Percentiles rank a stretch among this genome's conserved stretches.
These are phyloP conservation scores for Cynocephalus volans DNA, from an alignment of 2,113 vertebrate genomes.

Conservation along the genomic window DNA sequence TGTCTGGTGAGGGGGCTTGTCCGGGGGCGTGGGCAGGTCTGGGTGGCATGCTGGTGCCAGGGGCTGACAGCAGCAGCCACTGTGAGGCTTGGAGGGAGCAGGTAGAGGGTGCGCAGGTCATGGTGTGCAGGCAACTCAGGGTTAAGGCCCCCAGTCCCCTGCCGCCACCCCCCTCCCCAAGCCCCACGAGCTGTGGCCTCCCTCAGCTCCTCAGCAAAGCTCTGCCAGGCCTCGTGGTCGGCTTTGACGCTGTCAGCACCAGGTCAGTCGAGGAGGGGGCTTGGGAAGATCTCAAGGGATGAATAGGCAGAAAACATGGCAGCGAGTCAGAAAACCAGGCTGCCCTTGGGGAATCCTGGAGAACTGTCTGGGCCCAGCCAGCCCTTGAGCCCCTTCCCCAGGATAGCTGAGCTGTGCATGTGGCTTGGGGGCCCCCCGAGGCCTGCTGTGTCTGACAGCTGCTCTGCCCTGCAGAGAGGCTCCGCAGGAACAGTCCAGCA, in stretches of 20 bases:
- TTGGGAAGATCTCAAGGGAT: not conserved
- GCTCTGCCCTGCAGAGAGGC: too few relatives aligned
- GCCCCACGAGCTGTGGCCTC: not conserved
- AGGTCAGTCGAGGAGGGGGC: not conserved
- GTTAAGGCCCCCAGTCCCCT: not conserved
- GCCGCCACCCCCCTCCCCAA: rapidly evolving
- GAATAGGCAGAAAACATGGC: not conserved
- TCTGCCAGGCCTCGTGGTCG: not conserved
- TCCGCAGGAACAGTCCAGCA: not conserved
- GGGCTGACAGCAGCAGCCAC: too few relatives aligned
- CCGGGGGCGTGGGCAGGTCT: rapidly evolving
- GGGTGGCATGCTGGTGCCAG: not conserved
- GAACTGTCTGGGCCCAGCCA: not conserved
- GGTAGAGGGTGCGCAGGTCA: not conserved
- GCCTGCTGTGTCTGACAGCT: not conserved
- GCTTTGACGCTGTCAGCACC: too few relatives aligned
- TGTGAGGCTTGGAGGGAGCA: not conserved
- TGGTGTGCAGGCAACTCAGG: not conserved
- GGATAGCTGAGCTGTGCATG: not conserved
- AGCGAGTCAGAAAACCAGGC: not conserved
- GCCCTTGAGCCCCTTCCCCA: not conserved
- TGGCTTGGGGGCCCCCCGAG: not conserved
- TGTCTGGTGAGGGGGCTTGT: constrained; percentile 89
- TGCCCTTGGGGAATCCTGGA: not conserved
- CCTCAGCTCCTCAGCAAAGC: not conserved